A percentile compares a stretch with the other conserved stretches of the same genome.
Conservation (phyloP, 2,888 invertebrate genomes). For the Agonopterix heracliana region DNA sequence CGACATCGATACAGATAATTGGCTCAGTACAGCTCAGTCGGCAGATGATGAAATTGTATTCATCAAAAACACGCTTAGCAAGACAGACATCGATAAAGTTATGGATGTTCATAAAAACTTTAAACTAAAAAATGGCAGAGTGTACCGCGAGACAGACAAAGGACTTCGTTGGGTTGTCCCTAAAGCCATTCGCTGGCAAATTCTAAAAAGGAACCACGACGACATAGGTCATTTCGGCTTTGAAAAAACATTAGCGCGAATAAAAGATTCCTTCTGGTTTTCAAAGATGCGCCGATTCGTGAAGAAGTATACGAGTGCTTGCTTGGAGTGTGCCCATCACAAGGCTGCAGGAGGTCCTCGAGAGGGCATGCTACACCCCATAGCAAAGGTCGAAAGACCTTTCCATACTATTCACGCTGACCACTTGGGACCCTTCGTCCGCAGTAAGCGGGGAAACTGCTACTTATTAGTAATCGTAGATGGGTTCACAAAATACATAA, state of each 20-base stretch:
- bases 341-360: not conserved
- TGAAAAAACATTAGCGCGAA: slow-evolving; percentile 14
- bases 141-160: not conserved
- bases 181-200: slow-evolving; percentile 11
- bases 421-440: slow-evolving; percentile 7
- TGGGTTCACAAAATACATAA: slow-evolving; percentile 8
- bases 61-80: not conserved
- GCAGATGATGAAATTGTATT: not conserved
- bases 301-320: slow-evolving; percentile 16
- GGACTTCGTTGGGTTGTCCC: slow-evolving; percentile 4
- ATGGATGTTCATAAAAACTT: not conserved
- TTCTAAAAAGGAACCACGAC: slow-evolving; percentile 9
- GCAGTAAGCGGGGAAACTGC: too few relatives aligned
- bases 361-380: not conserved
- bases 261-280: slow-evolving; percentile 19
- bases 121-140: not conserved
- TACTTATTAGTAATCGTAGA: slow-evolving; percentile 7
- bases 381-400: slow-evolving; percentile 1
- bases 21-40: not conserved
- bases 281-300: slow-evolving; percentile 15
- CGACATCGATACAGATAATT: not conserved
- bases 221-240: slow-evolving; percentile 13
- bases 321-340: slow-evolving; percentile 11
- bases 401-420: slow-evolving; percentile 19
- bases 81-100: not conserved